A percentile compares a stretch with the other conserved stretches of the same genome.
Conservation (phyloP, 1,140 invertebrate species). For the Potamilus streckersoni region DNA sequence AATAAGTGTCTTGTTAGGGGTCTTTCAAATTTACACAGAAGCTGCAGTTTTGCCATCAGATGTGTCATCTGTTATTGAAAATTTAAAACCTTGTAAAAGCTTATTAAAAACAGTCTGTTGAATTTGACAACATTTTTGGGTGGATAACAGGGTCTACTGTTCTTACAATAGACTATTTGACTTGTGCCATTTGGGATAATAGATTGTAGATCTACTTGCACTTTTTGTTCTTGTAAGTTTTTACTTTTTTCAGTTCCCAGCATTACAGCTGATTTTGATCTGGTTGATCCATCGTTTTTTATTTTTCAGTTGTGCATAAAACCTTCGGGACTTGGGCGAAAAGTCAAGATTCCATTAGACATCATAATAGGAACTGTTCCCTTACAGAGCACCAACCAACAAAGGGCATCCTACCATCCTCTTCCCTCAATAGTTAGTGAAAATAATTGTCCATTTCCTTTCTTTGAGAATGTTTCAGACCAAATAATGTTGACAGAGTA, state of each 20-base stretch:
- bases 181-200: too few relatives aligned
- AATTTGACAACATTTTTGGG: too few relatives aligned
- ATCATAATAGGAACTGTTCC: slow-evolving; percentile 56
- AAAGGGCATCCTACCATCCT: slow-evolving; percentile 55
- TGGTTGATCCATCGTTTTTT: neutral
- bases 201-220: too few relatives aligned
- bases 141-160: too few relatives aligned
- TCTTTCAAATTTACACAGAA: too few relatives aligned
- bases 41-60: too few relatives aligned
- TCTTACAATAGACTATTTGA: too few relatives aligned
- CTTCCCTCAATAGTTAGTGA: slow-evolving; percentile 51
- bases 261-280: slow-evolving; percentile 47
- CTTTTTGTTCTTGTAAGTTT: slow-evolving; percentile 35
- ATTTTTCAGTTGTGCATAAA: slow-evolving; percentile 58
- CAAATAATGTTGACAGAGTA: slow-evolving; percentile 51
- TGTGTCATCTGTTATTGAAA: too few relatives aligned
- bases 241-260: slow-evolving; percentile 59
- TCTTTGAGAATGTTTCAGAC: slow-evolving; percentile 48
- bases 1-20: too few relatives aligned
- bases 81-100: too few relatives aligned
- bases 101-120: too few relatives aligned
- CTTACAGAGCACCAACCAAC: slow-evolving; percentile 37
- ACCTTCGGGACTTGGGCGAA: slow-evolving; percentile 55
- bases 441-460: slow-evolving; percentile 51
- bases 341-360: slow-evolving; percentile 61